Conservation (phyloP, 2,888 invertebrate genomes). For the Dastarcus helophoroides region DNA sequence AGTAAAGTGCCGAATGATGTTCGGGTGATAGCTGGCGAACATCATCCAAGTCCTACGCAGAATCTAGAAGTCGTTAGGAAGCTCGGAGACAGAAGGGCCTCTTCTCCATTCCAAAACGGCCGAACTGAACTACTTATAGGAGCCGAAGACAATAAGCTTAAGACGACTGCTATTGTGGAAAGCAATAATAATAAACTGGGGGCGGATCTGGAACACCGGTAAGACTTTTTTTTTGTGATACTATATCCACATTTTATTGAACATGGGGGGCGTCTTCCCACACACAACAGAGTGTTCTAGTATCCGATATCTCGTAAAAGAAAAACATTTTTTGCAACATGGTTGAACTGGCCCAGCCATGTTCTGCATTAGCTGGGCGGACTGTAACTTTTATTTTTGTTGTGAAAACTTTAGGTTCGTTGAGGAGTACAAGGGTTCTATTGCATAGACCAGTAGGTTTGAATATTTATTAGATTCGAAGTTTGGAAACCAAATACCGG, state of each 20-base stretch:
- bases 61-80: slow-evolving; percentile 25
- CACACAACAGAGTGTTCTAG: too few species aligned
- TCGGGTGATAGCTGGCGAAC: slow-evolving; percentile 16
- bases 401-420: too few species aligned
- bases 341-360: too few species aligned
- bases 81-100: slow-evolving; percentile 38
- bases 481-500: too few species aligned
- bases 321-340: too few species aligned
- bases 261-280: slow-evolving; percentile 1
- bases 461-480: too few species aligned
- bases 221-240: too few species aligned
- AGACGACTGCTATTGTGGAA: slow-evolving; percentile 49
- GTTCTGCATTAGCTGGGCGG: too few species aligned
- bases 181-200: slow-evolving; percentile 34
- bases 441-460: too few species aligned
- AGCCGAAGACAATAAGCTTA: slow-evolving; percentile 49
- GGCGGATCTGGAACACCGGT: slow-evolving; percentile 9
- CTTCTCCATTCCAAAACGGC: slow-evolving; percentile 56
- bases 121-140: slow-evolving; percentile 64
- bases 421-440: too few species aligned
- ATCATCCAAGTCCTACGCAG: slow-evolving; percentile 20
- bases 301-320: too few species aligned
- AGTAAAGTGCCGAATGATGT: slow-evolving; percentile 28
- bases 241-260: slow-evolving; percentile 47
- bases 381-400: too few species aligned